Percentiles rank a stretch among this genome's conserved stretches.
Evolutionary conservation across 2,888 invertebrate genomes (phyloP).

Genomic region (Muscina levida): DNA sequence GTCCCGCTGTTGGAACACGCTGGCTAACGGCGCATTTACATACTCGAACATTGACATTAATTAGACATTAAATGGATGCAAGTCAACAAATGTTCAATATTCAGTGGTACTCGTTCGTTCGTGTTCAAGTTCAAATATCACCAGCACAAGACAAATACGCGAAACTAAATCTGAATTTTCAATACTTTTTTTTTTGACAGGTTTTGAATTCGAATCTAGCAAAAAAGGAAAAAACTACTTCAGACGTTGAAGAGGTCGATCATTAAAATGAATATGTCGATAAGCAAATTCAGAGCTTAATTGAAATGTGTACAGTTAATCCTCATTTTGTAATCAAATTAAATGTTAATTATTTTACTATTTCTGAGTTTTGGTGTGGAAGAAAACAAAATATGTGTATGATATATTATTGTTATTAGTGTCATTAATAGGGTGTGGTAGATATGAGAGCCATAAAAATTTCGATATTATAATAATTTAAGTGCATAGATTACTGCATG

Average conservation of each 20-base stretch:
- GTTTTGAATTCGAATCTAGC: constrained; percentile 49
- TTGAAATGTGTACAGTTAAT: constrained; percentile 24
- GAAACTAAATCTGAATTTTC: constrained; percentile 40
- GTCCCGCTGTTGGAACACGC: not conserved
- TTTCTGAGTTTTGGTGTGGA: too few relatives aligned
- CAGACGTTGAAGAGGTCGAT: constrained; percentile 13
- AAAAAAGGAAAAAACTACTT: not conserved
- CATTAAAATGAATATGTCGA: constrained; percentile 4
- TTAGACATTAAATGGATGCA: constrained; percentile 59
- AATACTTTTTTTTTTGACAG: constrained; percentile 52
- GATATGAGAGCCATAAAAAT: too few relatives aligned
- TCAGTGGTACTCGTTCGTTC: too few relatives aligned
- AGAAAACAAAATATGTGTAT: too few relatives aligned
- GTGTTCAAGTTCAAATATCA: constrained; percentile 58
- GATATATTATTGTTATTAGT: too few relatives aligned
- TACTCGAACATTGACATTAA: constrained; percentile 59
- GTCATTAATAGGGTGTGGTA: too few relatives aligned
- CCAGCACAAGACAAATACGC: not conserved
- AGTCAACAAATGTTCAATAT: constrained; percentile 50
- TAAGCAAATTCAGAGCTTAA: not conserved
- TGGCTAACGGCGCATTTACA: constrained; percentile 32
- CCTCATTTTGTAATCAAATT: constrained; percentile 21
- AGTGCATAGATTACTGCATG: too few relatives aligned
- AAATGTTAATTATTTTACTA: constrained; percentile 15
- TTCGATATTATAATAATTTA: too few relatives aligned